These are phyloP conservation scores for Oreortyx pictus DNA, from an alignment of 2,797 vertebrate species.

Conservation along the genomic window DNA sequence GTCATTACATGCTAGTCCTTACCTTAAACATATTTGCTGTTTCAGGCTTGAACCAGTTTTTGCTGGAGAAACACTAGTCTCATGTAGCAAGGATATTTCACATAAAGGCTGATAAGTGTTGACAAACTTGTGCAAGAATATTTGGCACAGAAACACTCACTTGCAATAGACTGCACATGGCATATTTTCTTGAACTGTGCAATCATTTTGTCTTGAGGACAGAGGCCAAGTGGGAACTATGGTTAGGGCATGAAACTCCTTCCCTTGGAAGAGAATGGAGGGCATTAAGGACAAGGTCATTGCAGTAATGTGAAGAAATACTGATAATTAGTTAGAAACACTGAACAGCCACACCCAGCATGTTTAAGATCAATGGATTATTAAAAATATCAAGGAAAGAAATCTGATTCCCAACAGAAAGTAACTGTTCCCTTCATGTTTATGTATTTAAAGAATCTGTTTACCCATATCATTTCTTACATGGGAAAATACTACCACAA, in stretches of 20 bases:
- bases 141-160: neutral
- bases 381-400: constrained; percentile 3
- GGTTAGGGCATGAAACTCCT: rapidly evolving
- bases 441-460: constrained; percentile 35
- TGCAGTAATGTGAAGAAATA: constrained; percentile 32
- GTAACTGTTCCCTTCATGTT: neutral
- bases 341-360: neutral
- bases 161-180: neutral
- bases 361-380: neutral
- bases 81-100: neutral
- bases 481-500: constrained; percentile 55
- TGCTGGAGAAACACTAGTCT: neutral
- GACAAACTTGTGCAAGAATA: neutral
- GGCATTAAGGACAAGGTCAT: neutral
- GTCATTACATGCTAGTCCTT: neutral
- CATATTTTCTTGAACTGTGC: neutral
- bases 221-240: neutral
- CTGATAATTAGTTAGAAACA: neutral
- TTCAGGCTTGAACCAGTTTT: neutral
- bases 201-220: neutral
- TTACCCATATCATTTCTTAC: constrained; percentile 18
- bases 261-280: neutral
- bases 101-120: neutral
- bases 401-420: neutral
- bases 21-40: neutral